Base-by-base conservation (phyloP, 2,888 invertebrate species). In the Biston stratarius region DNA sequence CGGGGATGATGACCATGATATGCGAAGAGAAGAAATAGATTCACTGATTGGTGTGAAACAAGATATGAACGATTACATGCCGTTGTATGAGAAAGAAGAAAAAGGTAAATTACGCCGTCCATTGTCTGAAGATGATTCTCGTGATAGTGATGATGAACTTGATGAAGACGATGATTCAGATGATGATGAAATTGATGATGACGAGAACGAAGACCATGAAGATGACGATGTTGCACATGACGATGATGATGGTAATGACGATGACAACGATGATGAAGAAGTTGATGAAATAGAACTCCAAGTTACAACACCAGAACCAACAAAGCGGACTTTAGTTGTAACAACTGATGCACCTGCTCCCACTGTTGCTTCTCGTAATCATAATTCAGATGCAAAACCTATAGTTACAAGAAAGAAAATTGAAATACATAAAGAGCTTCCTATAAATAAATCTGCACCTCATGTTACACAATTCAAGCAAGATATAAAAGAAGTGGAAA, bases 401-500 rank as follows among this genome's bases (percentile, higher is more conserved):
- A 76, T 84, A 6, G 67, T 92, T 8, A 81, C 83, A 1, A 87
- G 78, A 77, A 93, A 90, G 63, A 91, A 85, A 82, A 81, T 91
- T 48, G 90, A 92, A 83, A 90, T 92, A 61, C 93, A 93, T 61
- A 88, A 89, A 77, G 92, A 93, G 74, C 45, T 88, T 58, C 93
- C 93, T 0, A 74, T 79, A 0, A 88, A 90, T 65, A 88, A 83
- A 67, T 86, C 88, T 0, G 82, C 85, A 3, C 91, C 92, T 40
- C 87, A 93, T 70, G 49, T 83, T 8, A 86, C 90, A 0, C 86
- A 91, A 75, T 94, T 86, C 49, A 92, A 89, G 71, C 88, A 93
- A 79, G 92, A 94, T 61, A 88, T 93, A 36, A 87, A 90, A 75
- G 91, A 92, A 83, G 78, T 89, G 38, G 93, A 94, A 86, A 86